A percentile compares a stretch with the other conserved stretches of the same genome.
Evolutionary conservation across 2,797 vertebrate species (phyloP).

Genomic region (Mormyrops boulengeri): DNA sequence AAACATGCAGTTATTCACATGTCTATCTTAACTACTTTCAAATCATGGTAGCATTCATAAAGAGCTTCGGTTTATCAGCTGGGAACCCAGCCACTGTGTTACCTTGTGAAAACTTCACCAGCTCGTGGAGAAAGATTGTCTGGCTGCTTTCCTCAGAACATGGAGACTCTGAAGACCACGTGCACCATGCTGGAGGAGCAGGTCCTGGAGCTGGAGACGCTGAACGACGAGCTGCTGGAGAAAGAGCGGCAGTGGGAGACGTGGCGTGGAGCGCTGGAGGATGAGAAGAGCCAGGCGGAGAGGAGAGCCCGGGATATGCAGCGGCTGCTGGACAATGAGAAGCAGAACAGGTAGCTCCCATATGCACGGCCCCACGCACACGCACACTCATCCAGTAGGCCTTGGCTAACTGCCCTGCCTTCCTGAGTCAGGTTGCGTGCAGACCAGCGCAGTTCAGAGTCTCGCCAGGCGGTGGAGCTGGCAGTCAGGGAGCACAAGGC

Average conservation of each 20-base stretch:
- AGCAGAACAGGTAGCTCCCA: constrained; percentile 78
- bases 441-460: constrained; percentile 90
- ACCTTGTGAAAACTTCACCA: background rate
- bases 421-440: constrained; percentile 67
- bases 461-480: constrained; percentile 88
- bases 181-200: constrained; percentile 98
- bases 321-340: constrained; percentile 87
- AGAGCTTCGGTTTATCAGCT: background rate
- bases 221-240: constrained; percentile 89
- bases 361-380: background rate
- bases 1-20: background rate
- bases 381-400: background rate
- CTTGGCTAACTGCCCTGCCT: background rate
- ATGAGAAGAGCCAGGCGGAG: constrained; percentile 90
- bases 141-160: constrained; percentile 67
- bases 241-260: constrained; percentile 94
- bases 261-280: constrained; percentile 83
- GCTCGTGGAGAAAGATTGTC: background rate
- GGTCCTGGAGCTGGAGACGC: constrained; percentile 89
- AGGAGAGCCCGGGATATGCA: constrained; percentile 86
- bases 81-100: background rate
- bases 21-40: background rate
- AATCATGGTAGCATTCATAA: background rate
- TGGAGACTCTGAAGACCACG: constrained; percentile 94
- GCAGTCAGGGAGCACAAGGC: constrained; percentile 96